Evolutionary conservation across 2,113 vertebrate genomes (phyloP).

Genomic region (Austrofundulus limnaeus): DNA sequence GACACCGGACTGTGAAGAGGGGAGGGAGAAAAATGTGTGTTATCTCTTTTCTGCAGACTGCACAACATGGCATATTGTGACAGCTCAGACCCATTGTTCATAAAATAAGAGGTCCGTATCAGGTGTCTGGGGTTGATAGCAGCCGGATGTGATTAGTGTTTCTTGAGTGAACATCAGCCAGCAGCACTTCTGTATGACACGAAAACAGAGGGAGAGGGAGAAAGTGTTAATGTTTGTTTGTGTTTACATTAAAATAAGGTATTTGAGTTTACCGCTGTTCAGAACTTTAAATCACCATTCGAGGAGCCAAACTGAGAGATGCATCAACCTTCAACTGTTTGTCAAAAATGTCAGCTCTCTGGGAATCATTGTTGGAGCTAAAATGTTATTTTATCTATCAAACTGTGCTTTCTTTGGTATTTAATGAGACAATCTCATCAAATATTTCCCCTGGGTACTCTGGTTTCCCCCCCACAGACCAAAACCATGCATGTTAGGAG

Average conservation of each 20-base stretch:
- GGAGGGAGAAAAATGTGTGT: slow-evolving; percentile 3
- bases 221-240: neutral
- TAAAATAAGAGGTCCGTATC: slow-evolving; percentile 14
- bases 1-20: neutral
- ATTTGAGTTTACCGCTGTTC: neutral
- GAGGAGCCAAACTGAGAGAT: too few relatives aligned
- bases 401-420: too few relatives aligned
- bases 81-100: slow-evolving; percentile 11
- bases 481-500: too few relatives aligned
- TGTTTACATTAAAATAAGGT: neutral
- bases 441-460: too few relatives aligned
- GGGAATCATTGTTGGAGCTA: too few relatives aligned
- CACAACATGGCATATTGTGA: neutral
- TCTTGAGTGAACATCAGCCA: neutral
- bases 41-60: slow-evolving; percentile 44
- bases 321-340: too few relatives aligned
- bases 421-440: too few relatives aligned
- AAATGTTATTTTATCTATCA: too few relatives aligned
- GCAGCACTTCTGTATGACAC: neutral
- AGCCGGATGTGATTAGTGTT: neutral
- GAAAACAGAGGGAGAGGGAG: slow-evolving; percentile 1
- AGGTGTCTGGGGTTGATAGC: neutral
- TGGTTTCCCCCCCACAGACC: too few relatives aligned
- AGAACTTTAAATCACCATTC: too few relatives aligned
- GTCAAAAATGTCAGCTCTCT: too few relatives aligned